phyloP scores from a whole-genome alignment of 2,888 invertebrate species.

The Synanthedon vespiformis region DNA sequence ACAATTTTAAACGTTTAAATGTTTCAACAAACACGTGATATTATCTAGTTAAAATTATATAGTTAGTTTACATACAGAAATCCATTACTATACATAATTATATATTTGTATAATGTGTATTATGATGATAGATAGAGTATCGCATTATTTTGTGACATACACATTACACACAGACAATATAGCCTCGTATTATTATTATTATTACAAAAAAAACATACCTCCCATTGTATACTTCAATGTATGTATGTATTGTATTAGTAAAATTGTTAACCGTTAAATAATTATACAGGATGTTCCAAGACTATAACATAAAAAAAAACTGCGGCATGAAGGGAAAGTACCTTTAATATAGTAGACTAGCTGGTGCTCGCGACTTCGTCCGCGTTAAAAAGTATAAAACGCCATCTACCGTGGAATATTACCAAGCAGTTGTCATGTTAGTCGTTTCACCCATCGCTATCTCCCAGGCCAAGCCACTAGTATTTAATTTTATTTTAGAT shows the following conservation, averaged over 20 bases:
- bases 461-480: no score
- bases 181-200: conserved; percentile 10
- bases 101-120: conserved; percentile 16
- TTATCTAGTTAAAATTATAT: conserved; percentile 42
- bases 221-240: conserved; percentile 21
- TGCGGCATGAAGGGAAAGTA: no score
- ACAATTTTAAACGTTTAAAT: conserved; percentile 29
- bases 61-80: conserved; percentile 22
- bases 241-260: conserved; percentile 4
- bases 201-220: conserved; percentile 12
- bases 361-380: no score
- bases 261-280: neutral
- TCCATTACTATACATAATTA: conserved; percentile 10
- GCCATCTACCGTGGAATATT: no score
- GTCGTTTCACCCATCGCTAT: no score
- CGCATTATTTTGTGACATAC: conserved; percentile 38
- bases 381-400: no score
- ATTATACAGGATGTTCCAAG: no score
- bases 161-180: conserved; percentile 50
- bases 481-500: no score
- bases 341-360: no score
- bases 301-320: no score
- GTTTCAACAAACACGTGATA: conserved; percentile 40
- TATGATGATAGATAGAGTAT: conserved; percentile 20
- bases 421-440: no score